Conservation (phyloP, 2,888 invertebrate genomes). For the Alitta virens region DNA sequence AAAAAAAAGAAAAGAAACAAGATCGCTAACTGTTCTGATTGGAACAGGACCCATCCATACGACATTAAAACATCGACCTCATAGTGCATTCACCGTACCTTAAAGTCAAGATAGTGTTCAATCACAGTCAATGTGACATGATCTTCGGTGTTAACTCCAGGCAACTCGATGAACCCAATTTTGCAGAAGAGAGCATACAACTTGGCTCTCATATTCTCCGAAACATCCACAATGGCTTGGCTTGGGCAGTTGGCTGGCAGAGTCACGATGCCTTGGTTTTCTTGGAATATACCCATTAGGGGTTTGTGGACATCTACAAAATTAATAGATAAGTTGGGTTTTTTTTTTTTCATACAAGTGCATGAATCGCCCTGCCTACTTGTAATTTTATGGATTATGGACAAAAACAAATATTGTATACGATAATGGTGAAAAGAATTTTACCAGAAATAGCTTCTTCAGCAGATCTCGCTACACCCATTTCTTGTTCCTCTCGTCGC, state of each 20-base stretch:
- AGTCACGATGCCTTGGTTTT: slow-evolving; percentile 41
- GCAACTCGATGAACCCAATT: slow-evolving; percentile 53
- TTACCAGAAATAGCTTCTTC: slow-evolving; percentile 47
- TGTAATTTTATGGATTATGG: too few relatives aligned
- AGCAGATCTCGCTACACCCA: slow-evolving; percentile 46
- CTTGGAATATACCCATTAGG: slow-evolving; percentile 49
- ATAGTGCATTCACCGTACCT: slow-evolving; percentile 46
- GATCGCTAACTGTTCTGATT: too few relatives aligned
- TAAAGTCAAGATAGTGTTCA: slow-evolving; percentile 57
- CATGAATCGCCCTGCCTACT: too few relatives aligned
- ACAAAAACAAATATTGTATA: too few relatives aligned
- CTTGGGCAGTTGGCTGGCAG: slow-evolving; percentile 51
- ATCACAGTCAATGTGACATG: slow-evolving; percentile 55
- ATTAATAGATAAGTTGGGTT: too few relatives aligned
- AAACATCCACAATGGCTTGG: slow-evolving; percentile 55
- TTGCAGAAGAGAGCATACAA: slow-evolving; percentile 56
- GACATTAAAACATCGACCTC: too few relatives aligned
- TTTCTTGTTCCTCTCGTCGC: slow-evolving; percentile 52
- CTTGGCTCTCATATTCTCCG: slow-evolving; percentile 56
- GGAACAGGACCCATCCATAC: too few relatives aligned
- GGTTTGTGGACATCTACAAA: slow-evolving; percentile 48
- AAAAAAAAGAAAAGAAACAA: not conserved
- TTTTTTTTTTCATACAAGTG: too few relatives aligned
- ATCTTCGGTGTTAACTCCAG: slow-evolving; percentile 53
- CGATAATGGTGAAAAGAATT: too few relatives aligned